These are phyloP conservation scores for Sinonovacula constricta DNA, from an alignment of 1,140 invertebrate species.

Conservation along the genomic window DNA sequence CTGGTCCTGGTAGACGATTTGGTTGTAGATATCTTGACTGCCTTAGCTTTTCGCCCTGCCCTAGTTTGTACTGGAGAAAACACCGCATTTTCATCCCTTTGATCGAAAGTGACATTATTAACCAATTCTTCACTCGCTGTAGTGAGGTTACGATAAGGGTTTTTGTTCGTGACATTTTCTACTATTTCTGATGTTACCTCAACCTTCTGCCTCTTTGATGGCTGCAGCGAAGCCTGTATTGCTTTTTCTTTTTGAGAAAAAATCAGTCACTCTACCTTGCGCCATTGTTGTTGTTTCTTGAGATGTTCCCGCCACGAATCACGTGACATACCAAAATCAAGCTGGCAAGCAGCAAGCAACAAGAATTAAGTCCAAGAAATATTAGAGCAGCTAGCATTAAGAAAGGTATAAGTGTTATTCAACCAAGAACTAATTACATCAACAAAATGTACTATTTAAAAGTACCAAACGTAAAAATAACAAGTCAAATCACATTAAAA, in stretches of 20 bases:
- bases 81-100: slow-evolving; percentile 25
- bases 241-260: slow-evolving; percentile 64
- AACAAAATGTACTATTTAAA: too few species aligned
- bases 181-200: slow-evolving; percentile 44
- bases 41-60: slow-evolving; percentile 25
- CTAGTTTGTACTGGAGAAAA: slow-evolving; percentile 33
- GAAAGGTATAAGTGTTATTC: too few species aligned
- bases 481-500: too few species aligned
- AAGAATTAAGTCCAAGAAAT: too few species aligned
- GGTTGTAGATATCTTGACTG: neutral
- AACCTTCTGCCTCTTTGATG: slow-evolving; percentile 71
- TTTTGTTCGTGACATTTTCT: slow-evolving; percentile 30
- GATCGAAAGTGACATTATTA: slow-evolving; percentile 4
- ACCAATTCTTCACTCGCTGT: neutral
- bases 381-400: too few species aligned
- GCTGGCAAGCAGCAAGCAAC: too few species aligned
- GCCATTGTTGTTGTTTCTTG: slow-evolving; percentile 65
- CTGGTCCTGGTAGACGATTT: slow-evolving; percentile 22
- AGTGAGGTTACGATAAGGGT: slow-evolving; percentile 27
- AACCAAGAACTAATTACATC: too few species aligned
- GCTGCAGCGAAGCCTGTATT: slow-evolving; percentile 49
- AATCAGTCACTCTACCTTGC: slow-evolving; percentile 68
- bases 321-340: slow-evolving; percentile 65
- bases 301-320: slow-evolving; percentile 52
- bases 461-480: too few species aligned